Evolutionary conservation across 2,797 vertebrate species (phyloP).

Genomic region (Rhinoraja longicauda): DNA sequence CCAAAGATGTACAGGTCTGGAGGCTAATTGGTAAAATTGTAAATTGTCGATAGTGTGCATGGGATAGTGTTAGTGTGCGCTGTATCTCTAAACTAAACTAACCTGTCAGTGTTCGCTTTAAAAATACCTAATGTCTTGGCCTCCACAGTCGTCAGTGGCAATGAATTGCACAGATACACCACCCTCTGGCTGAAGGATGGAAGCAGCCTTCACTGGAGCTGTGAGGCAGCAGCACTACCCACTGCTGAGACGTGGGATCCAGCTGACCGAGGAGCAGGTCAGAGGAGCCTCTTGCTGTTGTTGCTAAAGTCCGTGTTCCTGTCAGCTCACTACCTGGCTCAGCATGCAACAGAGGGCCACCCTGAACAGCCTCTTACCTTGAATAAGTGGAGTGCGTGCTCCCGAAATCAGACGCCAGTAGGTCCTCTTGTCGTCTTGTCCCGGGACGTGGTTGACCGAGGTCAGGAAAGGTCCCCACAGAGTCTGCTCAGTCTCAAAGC

Average conservation of each 20-base stretch:
- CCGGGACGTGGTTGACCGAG: neutral
- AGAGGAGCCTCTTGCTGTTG: neutral
- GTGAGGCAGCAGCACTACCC: no score
- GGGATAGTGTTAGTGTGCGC: no score
- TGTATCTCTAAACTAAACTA: no score
- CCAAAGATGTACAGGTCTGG: no score
- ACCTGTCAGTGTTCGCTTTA: no score
- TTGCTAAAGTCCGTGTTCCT: neutral
- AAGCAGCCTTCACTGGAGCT: no score
- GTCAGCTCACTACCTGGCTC: neutral
- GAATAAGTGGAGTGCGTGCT: neutral
- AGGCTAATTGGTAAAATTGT: no score
- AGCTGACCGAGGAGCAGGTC: neutral
- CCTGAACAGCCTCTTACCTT: neutral
- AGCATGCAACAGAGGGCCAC: neutral
- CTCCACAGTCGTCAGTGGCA: no score
- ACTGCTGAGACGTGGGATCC: no score
- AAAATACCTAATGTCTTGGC: no score
- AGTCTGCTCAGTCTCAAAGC: slow-evolving; percentile 10
- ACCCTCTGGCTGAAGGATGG: neutral
- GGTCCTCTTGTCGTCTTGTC: neutral
- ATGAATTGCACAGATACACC: no score
- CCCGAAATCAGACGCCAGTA: neutral
- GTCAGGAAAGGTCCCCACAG: slow-evolving; percentile 19
- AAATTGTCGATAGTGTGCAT: no score